Evolutionary conservation across 2,113 vertebrate species (phyloP).

Genomic region (Cranoglanis bouderius): DNA sequence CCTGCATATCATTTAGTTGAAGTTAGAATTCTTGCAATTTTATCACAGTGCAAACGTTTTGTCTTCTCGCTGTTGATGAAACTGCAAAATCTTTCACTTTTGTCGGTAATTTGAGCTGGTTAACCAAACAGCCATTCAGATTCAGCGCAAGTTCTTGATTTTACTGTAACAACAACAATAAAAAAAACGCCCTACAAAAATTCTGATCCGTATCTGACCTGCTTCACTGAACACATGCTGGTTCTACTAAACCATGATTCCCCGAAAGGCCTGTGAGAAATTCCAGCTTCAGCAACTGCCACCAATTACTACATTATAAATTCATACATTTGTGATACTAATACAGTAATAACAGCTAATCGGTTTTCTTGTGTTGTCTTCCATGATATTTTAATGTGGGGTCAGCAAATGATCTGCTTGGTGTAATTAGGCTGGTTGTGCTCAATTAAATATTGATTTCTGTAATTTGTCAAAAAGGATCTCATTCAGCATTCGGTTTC

Average conservation of each 20-base stretch:
- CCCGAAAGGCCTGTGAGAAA: neutral
- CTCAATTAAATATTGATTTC: conserved; percentile 25
- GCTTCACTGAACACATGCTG: neutral
- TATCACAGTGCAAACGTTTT: neutral
- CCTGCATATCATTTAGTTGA: neutral
- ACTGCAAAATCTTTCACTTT: neutral
- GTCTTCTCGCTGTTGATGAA: neutral
- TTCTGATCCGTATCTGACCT: neutral
- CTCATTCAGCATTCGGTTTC: conserved; percentile 16
- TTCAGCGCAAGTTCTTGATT: neutral
- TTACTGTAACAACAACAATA: neutral
- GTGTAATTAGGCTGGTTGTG: neutral
- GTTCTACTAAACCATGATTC: neutral
- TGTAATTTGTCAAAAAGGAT: conserved; percentile 29
- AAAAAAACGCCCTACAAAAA: neutral
- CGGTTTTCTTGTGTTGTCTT: neutral
- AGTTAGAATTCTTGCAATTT: neutral
- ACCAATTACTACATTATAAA: neutral
- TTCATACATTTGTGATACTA: neutral
- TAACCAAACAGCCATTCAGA: too few species aligned
- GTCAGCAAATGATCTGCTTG: conserved; percentile 23
- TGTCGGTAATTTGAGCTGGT: neutral
- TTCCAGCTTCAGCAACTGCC: neutral
- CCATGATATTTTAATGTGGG: conserved; percentile 12
- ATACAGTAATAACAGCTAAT: conserved; percentile 1